Conservation (phyloP, 1,140 invertebrate species). For the Orius insidiosus region DNA sequence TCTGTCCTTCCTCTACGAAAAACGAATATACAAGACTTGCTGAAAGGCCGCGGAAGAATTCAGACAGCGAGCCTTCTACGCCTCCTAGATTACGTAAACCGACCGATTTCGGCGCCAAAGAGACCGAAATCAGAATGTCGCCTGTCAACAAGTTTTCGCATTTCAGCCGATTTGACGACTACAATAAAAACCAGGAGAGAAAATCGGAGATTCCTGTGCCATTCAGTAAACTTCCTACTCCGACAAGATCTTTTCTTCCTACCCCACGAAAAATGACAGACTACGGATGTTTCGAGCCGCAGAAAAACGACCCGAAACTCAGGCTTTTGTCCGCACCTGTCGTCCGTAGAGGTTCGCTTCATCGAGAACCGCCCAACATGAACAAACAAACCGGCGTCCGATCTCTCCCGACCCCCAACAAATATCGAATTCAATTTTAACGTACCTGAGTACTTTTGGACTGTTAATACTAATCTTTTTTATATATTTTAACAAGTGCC, state of each 20-base stretch:
- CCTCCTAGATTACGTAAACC: background rate
- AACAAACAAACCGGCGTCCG: slow-evolving; percentile 18
- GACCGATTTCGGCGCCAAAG: background rate
- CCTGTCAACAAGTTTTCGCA: slow-evolving; percentile 11
- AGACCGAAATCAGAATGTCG: slow-evolving; percentile 7
- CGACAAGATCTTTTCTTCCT: slow-evolving; percentile 20
- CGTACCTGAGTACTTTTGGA: no score
- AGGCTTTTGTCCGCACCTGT: no score
- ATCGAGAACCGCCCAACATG: slow-evolving; percentile 15
- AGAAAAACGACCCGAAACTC: slow-evolving; percentile 12
- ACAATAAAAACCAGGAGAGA: slow-evolving; percentile 10
- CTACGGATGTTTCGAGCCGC: slow-evolving; percentile 16
- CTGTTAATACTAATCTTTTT: no score
- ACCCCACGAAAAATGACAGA: slow-evolving; percentile 21
- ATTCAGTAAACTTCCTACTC: slow-evolving; percentile 4
- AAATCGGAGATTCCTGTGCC: slow-evolving; percentile 4
- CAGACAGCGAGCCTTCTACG: background rate
- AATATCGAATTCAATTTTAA: slow-evolving; percentile 23
- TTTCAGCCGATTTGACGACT: slow-evolving; percentile 7
- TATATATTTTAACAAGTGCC: no score
- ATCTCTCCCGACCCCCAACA: slow-evolving; percentile 22
- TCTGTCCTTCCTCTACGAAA: background rate
- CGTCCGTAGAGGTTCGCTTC: slow-evolving; percentile 20
- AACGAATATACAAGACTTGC: slow-evolving; percentile 5
- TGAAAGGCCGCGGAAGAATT: background rate